Conservation (phyloP, 2,113 vertebrate genomes). For the Austrofundulus limnaeus region DNA sequence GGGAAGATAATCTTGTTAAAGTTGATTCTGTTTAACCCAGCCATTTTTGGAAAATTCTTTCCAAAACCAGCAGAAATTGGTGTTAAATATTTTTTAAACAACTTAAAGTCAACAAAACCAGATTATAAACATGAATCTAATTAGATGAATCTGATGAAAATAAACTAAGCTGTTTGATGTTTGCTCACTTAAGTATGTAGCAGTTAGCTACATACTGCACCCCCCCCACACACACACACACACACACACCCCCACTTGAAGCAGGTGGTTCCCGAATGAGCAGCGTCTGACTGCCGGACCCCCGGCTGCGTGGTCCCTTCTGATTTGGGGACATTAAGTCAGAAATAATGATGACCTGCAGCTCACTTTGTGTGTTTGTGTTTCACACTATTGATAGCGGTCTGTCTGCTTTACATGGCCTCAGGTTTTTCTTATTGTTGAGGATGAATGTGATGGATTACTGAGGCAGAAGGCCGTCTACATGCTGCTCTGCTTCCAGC, state of each 20-base stretch:
- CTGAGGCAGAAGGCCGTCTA: constrained; percentile 52
- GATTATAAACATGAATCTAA: not conserved
- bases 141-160: not conserved
- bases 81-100: too few species aligned
- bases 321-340: constrained; percentile 57
- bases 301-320: constrained; percentile 42
- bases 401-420: constrained; percentile 34
- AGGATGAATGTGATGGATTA: constrained; percentile 43
- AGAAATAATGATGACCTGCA: constrained; percentile 67
- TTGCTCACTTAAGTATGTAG: not conserved
- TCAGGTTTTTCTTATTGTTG: constrained; percentile 10
- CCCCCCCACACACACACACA: not conserved
- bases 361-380: constrained; percentile 49
- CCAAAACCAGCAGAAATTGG: too few species aligned
- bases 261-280: constrained; percentile 64
- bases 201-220: constrained; percentile 8
- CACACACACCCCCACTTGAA: constrained; percentile 7
- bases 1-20: too few species aligned
- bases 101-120: too few species aligned
- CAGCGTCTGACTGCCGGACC: constrained; percentile 33
- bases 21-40: too few species aligned
- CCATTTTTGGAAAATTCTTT: too few species aligned
- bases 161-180: not conserved
- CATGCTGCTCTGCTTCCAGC: constrained; percentile 17
- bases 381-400: constrained; percentile 36